Conservation (phyloP, 1,140 invertebrate genomes). For the Brachionus plicatilis region DNA sequence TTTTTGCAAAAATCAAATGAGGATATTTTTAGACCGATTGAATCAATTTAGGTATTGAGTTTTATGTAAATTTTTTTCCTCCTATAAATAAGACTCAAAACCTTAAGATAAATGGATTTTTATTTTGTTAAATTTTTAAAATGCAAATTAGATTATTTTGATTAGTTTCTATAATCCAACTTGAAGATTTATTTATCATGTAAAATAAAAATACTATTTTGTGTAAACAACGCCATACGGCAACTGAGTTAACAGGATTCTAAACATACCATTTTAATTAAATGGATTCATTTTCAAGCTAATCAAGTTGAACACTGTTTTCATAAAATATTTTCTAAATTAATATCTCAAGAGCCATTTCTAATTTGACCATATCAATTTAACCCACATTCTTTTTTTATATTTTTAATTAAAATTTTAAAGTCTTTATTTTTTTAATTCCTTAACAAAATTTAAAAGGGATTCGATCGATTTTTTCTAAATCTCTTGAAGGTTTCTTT, state of each 20-base stretch:
- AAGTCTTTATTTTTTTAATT: neutral
- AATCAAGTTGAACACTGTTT: neutral
- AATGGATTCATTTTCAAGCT: neutral
- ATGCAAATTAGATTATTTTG: neutral
- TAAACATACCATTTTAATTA: neutral
- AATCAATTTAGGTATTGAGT: neutral
- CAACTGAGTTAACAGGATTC: neutral
- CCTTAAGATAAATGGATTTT: neutral
- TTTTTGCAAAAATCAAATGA: neutral
- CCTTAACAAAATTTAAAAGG: neutral
- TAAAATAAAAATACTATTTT: neutral
- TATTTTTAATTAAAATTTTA: neutral
- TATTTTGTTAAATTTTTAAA: neutral
- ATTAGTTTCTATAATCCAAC: neutral
- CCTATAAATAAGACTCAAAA: neutral
- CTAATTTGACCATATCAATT: neutral
- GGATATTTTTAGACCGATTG: neutral
- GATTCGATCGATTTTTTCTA: neutral
- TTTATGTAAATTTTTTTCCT: neutral
- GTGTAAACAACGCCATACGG: neutral
- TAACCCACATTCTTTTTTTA: neutral
- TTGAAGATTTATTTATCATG: neutral
- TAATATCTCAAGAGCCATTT: no score
- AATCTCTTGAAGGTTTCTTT: neutral
- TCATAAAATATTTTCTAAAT: no score